phyloP scores from a whole-genome alignment of 2,113 vertebrate species.

The Campylorhamphus procurvoides region DNA sequence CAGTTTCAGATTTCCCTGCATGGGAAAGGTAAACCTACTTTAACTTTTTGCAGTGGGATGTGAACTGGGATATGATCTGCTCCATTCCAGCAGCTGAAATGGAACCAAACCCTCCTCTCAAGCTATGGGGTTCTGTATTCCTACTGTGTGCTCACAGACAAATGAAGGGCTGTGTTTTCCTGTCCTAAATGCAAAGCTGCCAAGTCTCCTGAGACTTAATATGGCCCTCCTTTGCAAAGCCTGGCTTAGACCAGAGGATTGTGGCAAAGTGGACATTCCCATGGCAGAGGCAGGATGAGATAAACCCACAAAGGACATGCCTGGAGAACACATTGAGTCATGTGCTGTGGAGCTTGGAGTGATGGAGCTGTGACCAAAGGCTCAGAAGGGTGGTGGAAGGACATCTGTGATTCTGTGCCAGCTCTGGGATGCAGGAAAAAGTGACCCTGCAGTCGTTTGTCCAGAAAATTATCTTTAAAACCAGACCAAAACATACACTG shows the following conservation, averaged over 20 bases:
- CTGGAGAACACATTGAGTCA: not conserved
- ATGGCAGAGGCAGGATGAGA: not conserved
- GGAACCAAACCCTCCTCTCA: not conserved
- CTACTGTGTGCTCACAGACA: not conserved
- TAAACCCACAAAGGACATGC: not conserved
- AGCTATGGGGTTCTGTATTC: not conserved
- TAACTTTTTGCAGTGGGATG: not conserved
- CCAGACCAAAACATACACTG: not conserved
- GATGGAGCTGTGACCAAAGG: not conserved
- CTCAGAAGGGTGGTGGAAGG: not conserved
- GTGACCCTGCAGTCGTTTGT: not conserved
- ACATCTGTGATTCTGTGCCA: not conserved
- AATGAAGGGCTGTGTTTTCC: not conserved
- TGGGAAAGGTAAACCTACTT: not conserved
- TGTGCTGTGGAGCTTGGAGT: not conserved
- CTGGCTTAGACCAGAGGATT: not conserved
- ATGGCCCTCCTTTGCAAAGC: not conserved
- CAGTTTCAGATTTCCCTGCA: not conserved
- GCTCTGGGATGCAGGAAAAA: not conserved
- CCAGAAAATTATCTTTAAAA: not conserved
- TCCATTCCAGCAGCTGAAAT: not conserved
- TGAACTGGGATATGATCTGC: not conserved
- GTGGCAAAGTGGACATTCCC: not conserved
- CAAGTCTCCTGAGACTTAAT: not conserved
- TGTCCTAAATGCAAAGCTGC: not conserved